These are phyloP conservation scores for Elymnias hypermnestra DNA, from an alignment of 1,140 invertebrate species.

Conservation along the genomic window DNA sequence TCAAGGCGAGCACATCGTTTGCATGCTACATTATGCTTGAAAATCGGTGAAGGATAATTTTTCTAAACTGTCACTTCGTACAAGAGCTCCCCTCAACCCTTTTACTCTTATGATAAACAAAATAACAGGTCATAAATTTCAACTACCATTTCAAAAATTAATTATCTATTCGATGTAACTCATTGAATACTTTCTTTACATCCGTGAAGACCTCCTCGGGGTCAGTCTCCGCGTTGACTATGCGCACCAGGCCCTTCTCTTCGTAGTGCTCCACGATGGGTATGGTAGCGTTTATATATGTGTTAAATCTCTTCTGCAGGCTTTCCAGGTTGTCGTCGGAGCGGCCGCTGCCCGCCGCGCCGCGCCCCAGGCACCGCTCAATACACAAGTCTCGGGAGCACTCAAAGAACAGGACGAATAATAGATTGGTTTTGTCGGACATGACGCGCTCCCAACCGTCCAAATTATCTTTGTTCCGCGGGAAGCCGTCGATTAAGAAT, in stretches of 20 bases:
- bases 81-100: neutral
- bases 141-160: constrained; percentile 18
- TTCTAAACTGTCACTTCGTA: too few species aligned
- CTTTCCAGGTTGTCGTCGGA: constrained; percentile 96
- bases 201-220: constrained; percentile 84
- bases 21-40: too few species aligned
- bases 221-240: constrained; percentile 83
- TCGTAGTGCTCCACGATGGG: constrained; percentile 95
- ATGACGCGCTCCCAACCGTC: constrained; percentile 95
- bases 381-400: constrained; percentile 91
- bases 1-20: too few species aligned
- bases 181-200: constrained; percentile 61
- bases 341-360: constrained; percentile 92
- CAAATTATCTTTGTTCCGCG: constrained; percentile 97
- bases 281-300: constrained; percentile 93
- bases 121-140: neutral
- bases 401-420: constrained; percentile 96
- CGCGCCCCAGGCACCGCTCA: constrained; percentile 89
- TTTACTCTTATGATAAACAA: neutral
- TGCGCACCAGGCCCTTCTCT: constrained; percentile 82
- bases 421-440: constrained; percentile 88
- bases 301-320: constrained; percentile 92
- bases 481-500: constrained; percentile 99
- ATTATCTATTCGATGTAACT: constrained; percentile 36
- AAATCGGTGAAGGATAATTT: too few species aligned